A percentile compares a stretch with the other conserved stretches of the same genome.
Evolutionary conservation across 2,797 vertebrate genomes (phyloP).

Genomic region (Amblyraja radiata): DNA sequence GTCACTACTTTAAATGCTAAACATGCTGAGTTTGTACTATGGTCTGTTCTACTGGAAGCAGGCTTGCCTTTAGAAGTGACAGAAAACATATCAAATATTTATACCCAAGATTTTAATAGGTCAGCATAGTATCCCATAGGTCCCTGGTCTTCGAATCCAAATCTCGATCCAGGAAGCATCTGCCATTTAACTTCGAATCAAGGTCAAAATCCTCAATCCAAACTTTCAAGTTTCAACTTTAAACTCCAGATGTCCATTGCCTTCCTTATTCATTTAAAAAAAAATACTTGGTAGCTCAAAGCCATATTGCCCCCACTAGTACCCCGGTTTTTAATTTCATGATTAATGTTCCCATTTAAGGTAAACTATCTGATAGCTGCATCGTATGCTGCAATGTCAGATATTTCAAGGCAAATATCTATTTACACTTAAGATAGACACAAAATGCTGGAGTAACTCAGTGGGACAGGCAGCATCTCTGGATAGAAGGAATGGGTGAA

Average conservation of each 20-base stretch:
- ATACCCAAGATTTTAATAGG: background rate
- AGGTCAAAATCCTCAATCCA: background rate
- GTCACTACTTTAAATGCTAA: constrained; percentile 5
- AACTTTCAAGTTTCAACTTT: background rate
- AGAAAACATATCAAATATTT: constrained; percentile 29
- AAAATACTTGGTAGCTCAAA: background rate
- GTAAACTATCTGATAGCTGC: background rate
- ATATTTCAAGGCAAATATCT: background rate
- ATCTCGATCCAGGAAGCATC: background rate
- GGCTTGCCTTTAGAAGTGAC: constrained; percentile 24
- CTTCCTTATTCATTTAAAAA: background rate
- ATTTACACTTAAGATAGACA: too few species aligned
- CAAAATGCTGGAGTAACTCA: too few species aligned
- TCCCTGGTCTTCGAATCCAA: background rate
- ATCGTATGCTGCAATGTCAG: background rate
- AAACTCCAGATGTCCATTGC: background rate
- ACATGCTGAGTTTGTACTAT: background rate
- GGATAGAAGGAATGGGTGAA: too few species aligned
- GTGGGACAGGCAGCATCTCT: too few species aligned
- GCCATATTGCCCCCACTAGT: background rate
- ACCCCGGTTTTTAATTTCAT: background rate
- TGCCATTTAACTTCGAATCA: background rate
- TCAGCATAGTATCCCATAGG: background rate
- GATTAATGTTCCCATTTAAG: background rate
- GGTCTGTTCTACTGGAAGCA: background rate